These are phyloP conservation scores for Gambusia yucatana DNA, from an alignment of 2,797 vertebrate species.

Conservation along the genomic window DNA sequence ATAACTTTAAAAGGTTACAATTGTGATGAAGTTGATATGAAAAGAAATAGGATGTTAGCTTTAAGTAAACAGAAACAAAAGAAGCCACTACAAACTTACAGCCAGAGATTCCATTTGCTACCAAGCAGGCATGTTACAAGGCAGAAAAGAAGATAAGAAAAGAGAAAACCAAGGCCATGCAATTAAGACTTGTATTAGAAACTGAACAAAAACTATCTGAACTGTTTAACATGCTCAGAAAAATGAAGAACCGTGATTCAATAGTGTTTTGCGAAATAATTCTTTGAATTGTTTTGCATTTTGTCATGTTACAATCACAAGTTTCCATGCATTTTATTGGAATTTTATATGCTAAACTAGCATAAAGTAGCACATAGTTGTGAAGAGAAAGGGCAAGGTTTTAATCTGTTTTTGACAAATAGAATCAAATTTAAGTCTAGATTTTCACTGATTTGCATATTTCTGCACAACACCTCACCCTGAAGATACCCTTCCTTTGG, in stretches of 20 bases:
- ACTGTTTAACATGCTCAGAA: constrained; percentile 64
- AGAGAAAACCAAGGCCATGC: constrained; percentile 88
- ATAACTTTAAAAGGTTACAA: background rate
- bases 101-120: constrained; percentile 99
- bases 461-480: background rate
- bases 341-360: background rate
- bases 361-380: background rate
- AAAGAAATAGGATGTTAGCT: constrained; percentile 2
- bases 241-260: constrained; percentile 39
- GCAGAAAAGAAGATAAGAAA: constrained; percentile 87
- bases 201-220: constrained; percentile 52
- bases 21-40: constrained; percentile 9
- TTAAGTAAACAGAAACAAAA: constrained; percentile 38
- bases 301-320: background rate
- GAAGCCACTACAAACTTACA: constrained; percentile 89
- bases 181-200: constrained; percentile 72
- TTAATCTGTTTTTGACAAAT: background rate
- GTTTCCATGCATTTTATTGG: background rate
- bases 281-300: background rate
- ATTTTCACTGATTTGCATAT: background rate
- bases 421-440: too few species aligned
- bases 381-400: background rate
- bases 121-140: constrained; percentile 93
- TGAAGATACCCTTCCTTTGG: background rate
- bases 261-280: background rate